Percentiles rank a stretch among this genome's conserved stretches.
These are phyloP conservation scores for Callocephalon fimbriatum DNA, from an alignment of 2,113 vertebrate species.

Conservation along the genomic window DNA sequence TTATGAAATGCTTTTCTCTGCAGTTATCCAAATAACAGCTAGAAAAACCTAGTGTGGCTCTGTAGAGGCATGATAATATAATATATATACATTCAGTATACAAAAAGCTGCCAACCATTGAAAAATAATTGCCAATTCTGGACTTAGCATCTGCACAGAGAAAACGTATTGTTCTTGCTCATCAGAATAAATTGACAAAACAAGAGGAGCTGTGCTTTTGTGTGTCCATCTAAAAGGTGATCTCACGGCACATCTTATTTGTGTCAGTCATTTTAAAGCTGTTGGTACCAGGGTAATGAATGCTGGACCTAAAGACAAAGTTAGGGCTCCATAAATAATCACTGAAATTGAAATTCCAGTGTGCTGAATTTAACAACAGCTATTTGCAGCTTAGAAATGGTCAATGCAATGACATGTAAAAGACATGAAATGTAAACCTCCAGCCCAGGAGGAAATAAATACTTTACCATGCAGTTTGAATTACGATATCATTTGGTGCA, in stretches of 20 bases:
- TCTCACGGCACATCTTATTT: background rate
- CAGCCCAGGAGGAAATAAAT: background rate
- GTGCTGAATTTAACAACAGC: background rate
- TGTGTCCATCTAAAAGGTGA: background rate
- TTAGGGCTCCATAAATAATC: background rate
- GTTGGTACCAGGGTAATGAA: background rate
- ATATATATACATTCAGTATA: background rate
- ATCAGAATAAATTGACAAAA: background rate
- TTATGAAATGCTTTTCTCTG: background rate
- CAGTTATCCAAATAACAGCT: background rate
- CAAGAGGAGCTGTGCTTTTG: background rate
- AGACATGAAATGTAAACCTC: background rate
- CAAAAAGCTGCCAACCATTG: background rate
- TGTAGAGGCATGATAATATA: background rate
- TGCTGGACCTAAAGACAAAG: background rate
- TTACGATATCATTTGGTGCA: background rate
- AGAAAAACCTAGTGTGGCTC: background rate
- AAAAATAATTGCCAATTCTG: background rate
- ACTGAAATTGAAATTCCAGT: background rate
- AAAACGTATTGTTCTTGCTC: background rate
- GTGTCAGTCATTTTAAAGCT: background rate
- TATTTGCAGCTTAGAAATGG: background rate
- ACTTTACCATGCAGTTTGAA: background rate
- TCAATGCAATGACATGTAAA: background rate
- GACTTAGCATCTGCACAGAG: background rate